Percentiles rank a stretch among this genome's conserved stretches.
Evolutionary conservation across 2,113 vertebrate species (phyloP).

Genomic region (Camelus bactrianus): DNA sequence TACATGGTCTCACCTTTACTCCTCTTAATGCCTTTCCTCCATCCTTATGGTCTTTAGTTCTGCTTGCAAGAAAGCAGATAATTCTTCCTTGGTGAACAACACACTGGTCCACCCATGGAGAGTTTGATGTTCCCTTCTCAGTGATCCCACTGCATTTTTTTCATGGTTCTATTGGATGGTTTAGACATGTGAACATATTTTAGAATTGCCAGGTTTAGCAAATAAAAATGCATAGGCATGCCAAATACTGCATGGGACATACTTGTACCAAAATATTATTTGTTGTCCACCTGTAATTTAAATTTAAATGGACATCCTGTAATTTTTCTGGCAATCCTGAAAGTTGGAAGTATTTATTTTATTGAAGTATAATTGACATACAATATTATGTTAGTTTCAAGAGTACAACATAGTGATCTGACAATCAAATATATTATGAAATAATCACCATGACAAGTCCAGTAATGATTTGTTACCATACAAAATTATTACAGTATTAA

Average conservation of each 20-base stretch:
- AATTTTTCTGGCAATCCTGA: background rate
- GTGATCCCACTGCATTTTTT: background rate
- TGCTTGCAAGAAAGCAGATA: background rate
- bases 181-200: constrained; percentile 29
- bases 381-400: no score
- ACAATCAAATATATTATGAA: no score
- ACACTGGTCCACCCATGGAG: background rate
- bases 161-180: background rate
- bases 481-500: no score
- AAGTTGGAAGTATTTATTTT: background rate
- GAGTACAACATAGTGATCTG: no score
- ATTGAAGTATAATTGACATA: no score
- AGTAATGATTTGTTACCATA: no score
- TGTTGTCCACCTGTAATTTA: constrained; percentile 20
- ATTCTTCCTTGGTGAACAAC: background rate
- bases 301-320: background rate
- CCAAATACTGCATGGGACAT: background rate
- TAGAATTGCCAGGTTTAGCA: background rate
- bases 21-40: background rate
- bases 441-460: no score
- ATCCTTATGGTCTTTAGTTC: background rate
- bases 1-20: background rate
- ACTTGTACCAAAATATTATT: background rate
- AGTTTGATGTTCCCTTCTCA: background rate
- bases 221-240: background rate